A percentile compares a stretch with the other conserved stretches of the same genome.
Conservation (phyloP, 2,797 vertebrate species). For the Hypotaenidia philippensis region DNA sequence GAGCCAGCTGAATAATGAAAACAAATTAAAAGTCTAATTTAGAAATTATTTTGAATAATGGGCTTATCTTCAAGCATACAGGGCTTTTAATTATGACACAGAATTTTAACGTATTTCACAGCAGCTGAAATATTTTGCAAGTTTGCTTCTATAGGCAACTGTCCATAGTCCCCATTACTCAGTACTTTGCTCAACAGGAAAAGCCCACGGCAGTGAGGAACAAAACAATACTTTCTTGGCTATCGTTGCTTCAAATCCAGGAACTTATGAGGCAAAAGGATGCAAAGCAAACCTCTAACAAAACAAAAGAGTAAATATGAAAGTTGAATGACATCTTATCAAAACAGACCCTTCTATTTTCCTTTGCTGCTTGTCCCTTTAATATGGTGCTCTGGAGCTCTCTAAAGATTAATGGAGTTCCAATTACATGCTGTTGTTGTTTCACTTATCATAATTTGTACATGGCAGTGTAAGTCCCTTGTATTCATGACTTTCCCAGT, state of each 20-base stretch:
- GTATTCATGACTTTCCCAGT: slow-evolving; percentile 30
- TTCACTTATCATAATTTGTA: slow-evolving; percentile 55
- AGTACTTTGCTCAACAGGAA: background rate
- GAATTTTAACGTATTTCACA: background rate
- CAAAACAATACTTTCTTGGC: background rate
- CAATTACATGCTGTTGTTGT: slow-evolving; percentile 42
- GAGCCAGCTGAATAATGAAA: slow-evolving; percentile 73
- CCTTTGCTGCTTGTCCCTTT: slow-evolving; percentile 33
- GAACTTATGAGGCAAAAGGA: background rate
- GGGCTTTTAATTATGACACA: slow-evolving; percentile 12
- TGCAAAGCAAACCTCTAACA: slow-evolving; percentile 9
- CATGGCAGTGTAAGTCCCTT: background rate
- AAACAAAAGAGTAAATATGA: slow-evolving; percentile 25
- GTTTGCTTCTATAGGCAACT: background rate
- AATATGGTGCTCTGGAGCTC: slow-evolving; percentile 6
- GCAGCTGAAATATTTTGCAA: slow-evolving; percentile 10
- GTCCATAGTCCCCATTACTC: background rate
- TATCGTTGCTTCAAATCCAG: background rate
- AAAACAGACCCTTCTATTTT: slow-evolving; percentile 19
- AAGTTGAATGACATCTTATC: slow-evolving; percentile 20
- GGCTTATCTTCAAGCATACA: slow-evolving; percentile 47
- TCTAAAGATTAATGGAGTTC: slow-evolving; percentile 47
- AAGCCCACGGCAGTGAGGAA: background rate
- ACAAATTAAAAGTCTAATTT: slow-evolving; percentile 72
- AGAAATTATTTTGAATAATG: slow-evolving; percentile 74